Evolutionary conservation across 2,113 vertebrate genomes (phyloP).

Genomic region (Halcyon senegalensis): DNA sequence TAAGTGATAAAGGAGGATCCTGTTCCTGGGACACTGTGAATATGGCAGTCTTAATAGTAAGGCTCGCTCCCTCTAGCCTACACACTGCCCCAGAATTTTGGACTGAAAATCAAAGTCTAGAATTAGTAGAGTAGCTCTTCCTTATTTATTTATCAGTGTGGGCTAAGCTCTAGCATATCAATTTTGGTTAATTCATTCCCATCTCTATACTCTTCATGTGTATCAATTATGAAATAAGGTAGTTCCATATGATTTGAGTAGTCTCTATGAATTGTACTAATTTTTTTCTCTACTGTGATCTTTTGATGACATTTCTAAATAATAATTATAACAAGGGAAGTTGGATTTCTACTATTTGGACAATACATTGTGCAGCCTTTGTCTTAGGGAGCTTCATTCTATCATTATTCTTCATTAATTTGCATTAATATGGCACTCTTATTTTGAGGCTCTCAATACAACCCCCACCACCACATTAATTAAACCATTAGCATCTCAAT

Average conservation of each 20-base stretch:
- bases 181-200: background rate
- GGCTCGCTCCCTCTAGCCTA: background rate
- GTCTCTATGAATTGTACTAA: background rate
- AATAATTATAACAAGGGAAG: background rate
- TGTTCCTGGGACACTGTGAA: background rate
- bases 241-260: background rate
- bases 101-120: background rate
- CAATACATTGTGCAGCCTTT: background rate
- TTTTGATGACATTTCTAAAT: background rate
- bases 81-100: fast-evolving
- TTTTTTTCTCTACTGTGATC: background rate
- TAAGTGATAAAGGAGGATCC: background rate
- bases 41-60: background rate
- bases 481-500: background rate
- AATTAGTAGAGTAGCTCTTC: background rate
- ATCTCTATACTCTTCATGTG: background rate
- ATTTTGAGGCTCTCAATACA: background rate
- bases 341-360: background rate
- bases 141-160: background rate
- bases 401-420: background rate
- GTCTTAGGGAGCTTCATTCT: background rate
- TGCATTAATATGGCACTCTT: background rate
- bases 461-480: background rate
- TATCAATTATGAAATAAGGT: background rate
- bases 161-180: background rate